Evolutionary conservation across 2,113 vertebrate species (phyloP), one percentile per base, ranked within the genome.

Genomic region (Sula dactylatra): DNA sequence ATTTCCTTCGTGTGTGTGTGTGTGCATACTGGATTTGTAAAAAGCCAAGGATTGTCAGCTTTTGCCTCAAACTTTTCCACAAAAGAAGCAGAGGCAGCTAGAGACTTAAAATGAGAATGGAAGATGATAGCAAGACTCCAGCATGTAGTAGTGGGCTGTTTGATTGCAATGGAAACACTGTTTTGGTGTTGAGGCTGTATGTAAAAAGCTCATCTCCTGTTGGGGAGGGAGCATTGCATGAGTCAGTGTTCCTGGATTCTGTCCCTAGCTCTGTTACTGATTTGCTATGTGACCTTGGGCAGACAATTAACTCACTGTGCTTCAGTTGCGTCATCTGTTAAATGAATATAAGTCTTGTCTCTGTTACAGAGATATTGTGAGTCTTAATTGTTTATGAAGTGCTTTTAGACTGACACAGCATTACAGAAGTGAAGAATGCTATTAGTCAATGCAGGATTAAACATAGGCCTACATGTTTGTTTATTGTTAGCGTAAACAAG

Each of bases 271-370:
- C 83, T 89, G 84, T 82, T 49, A 61, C 89, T 69, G 49, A 50
- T 87, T 87, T 85, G 34, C 6, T 7, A 4, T 42, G 64, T 85
- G 89, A 79, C 95, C 91, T 87, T 14, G 31, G 54, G 74, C 61
- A 52, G 47, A 90, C 93, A 95, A 70, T 86, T 96, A 89, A 71
- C 69, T 93, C 52, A 1, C 74, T 86, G 94, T 76, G 54, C 84
- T 91, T 79, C 7, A 27, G 17, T 72, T 91, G 93, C 34, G 16
- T 95, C 89, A 86, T 85, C 82, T 88, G 62, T 40, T 50, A 64
- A 83, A 61, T n/a, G 77, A 82, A 67, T 44, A 1, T 26, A 52
- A 61, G 40, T 81, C 83, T 87, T 87, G 83, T 81, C 52, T 91
- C 70, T 87, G 78, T 70, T 80, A 54, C 8, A 6, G 70, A 54